Conservation (phyloP, 2,113 vertebrate genomes). For the Neofelis nebulosa region DNA sequence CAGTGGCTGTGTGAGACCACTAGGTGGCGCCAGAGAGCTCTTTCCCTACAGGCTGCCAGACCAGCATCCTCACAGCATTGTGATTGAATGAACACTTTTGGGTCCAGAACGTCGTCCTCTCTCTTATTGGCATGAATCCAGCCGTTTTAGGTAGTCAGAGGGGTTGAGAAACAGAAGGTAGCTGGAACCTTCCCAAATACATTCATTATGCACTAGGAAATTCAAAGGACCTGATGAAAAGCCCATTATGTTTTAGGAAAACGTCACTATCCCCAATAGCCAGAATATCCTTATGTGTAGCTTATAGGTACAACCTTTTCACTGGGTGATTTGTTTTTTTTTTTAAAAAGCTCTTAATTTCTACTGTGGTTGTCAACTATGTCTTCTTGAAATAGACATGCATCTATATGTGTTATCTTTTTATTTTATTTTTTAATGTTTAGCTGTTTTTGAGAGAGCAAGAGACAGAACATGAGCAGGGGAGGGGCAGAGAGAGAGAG, state of each 20-base stretch:
- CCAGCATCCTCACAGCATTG: accelerated
- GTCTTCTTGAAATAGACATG: background rate
- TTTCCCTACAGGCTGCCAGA: no score
- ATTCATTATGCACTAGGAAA: background rate
- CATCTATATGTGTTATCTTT: background rate
- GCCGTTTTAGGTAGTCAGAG: accelerated
- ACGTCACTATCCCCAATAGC: background rate
- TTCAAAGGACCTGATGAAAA: background rate
- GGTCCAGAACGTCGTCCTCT: accelerated
- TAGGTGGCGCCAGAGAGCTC: conserved; percentile 19
- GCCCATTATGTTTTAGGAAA: background rate
- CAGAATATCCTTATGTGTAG: background rate
- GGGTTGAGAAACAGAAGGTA: background rate
- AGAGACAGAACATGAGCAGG: no score
- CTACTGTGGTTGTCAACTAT: background rate
- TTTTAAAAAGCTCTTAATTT: background rate
- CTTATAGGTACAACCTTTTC: background rate
- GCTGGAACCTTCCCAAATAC: background rate
- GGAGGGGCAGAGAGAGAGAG: no score
- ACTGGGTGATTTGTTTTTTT: background rate
- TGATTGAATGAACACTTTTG: accelerated
- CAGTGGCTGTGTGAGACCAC: accelerated
- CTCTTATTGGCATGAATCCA: background rate
- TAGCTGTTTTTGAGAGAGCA: no score
- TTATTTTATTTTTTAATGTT: no score